Evolutionary conservation across 2,797 vertebrate genomes (phyloP).

Genomic region (Gila robusta): DNA sequence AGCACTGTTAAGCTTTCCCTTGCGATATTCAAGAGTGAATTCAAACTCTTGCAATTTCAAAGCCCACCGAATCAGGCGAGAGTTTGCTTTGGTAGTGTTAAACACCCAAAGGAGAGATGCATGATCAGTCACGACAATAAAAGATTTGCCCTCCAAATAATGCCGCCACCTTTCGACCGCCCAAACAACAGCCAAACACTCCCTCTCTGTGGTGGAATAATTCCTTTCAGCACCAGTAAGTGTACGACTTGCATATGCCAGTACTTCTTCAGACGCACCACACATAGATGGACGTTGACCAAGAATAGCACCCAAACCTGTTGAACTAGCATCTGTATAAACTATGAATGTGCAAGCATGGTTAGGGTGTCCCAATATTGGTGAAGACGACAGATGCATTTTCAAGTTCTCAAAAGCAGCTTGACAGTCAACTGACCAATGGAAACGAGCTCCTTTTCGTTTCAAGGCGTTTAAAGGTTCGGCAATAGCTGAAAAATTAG

Average conservation of each 20-base stretch:
- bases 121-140: constrained; percentile 3
- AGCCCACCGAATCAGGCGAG: not conserved
- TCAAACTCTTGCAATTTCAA: not conserved
- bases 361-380: too few relatives aligned
- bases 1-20: not conserved
- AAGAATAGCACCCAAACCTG: not conserved
- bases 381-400: too few relatives aligned
- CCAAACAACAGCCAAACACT: too few relatives aligned
- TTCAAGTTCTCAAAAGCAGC: too few relatives aligned
- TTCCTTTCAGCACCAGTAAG: not conserved
- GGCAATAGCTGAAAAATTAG: too few relatives aligned
- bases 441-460: too few relatives aligned
- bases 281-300: not conserved
- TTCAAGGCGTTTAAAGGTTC: too few relatives aligned
- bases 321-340: not conserved
- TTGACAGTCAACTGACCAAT: too few relatives aligned
- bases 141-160: not conserved
- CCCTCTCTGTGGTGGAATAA: not conserved
- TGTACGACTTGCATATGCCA: not conserved
- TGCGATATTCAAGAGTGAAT: not conserved
- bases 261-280: not conserved
- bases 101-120: not conserved
- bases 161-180: not conserved
- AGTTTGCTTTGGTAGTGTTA: not conserved
- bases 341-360: not conserved